Evolutionary conservation across 1,140 invertebrate species (phyloP).

Genomic region (Sitophilus oryzae): DNA sequence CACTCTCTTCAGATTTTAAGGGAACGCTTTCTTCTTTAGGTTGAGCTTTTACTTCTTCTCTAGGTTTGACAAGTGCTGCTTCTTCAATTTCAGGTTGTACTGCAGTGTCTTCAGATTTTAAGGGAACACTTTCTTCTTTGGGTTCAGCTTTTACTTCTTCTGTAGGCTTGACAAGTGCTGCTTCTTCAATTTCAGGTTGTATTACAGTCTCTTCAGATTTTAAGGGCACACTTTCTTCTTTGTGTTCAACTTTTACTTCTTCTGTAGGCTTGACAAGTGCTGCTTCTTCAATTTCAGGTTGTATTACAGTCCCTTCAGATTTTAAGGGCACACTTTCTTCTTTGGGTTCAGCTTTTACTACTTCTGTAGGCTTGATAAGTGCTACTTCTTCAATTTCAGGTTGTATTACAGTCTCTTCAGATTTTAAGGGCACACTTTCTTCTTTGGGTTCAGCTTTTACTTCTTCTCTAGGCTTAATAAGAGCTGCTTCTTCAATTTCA

Average conservation of each 20-base stretch:
- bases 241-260: constrained; percentile 2
- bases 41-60: neutral
- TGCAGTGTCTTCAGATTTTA: neutral
- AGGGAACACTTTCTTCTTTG: neutral
- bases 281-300: too few relatives aligned
- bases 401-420: neutral
- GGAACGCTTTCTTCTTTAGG: too few relatives aligned
- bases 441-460: neutral
- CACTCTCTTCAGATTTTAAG: neutral
- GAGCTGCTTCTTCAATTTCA: constrained; percentile 14
- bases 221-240: too few relatives aligned
- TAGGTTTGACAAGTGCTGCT: neutral
- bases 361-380: neutral
- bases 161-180: too few relatives aligned
- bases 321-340: too few relatives aligned
- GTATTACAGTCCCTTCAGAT: too few relatives aligned
- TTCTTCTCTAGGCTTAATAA: constrained; percentile 4
- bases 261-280: too few relatives aligned
- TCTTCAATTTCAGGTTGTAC: neutral
- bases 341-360: too few relatives aligned
- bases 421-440: neutral
- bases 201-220: too few relatives aligned
- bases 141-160: neutral
- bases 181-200: too few relatives aligned
- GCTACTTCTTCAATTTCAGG: neutral